A percentile compares a stretch with the other conserved stretches of the same genome.
Conservation (phyloP, 2,888 invertebrate species). For the Lithophane leautieri region DNA sequence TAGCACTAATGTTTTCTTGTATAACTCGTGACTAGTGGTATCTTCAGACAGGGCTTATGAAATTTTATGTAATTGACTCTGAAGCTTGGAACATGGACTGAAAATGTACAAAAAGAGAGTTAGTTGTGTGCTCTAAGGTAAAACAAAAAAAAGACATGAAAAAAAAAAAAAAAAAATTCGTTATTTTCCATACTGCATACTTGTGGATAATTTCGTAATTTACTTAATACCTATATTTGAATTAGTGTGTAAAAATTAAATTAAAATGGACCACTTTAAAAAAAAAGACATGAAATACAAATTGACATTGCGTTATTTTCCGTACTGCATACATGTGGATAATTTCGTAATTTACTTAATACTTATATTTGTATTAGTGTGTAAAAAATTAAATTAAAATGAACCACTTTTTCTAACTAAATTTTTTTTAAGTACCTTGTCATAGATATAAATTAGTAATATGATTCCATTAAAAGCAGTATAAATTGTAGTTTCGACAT, state of each 20-base stretch:
- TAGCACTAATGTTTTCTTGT: neutral
- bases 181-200: neutral
- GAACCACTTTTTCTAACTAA: neutral
- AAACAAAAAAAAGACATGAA: neutral
- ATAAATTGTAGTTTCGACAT: neutral
- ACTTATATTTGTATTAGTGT: no score
- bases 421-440: neutral
- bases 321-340: no score
- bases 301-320: neutral
- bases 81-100: conserved; percentile 45
- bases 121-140: conserved; percentile 16
- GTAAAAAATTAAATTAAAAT: neutral
- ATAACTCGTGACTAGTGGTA: neutral
- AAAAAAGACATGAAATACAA: neutral
- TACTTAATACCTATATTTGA: no score
- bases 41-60: conserved; percentile 46
- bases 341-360: neutral
- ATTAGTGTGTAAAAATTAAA: neutral
- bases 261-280: neutral
- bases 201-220: neutral
- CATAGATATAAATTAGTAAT: neutral
- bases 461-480: neutral
- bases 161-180: no score
- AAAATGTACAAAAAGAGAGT: conserved; percentile 48
- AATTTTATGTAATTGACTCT: conserved; percentile 65